Percentiles rank a stretch among this genome's conserved stretches.
These are phyloP conservation scores for Synanthedon andrenaeformis DNA, from an alignment of 2,888 invertebrate species.

Conservation along the genomic window DNA sequence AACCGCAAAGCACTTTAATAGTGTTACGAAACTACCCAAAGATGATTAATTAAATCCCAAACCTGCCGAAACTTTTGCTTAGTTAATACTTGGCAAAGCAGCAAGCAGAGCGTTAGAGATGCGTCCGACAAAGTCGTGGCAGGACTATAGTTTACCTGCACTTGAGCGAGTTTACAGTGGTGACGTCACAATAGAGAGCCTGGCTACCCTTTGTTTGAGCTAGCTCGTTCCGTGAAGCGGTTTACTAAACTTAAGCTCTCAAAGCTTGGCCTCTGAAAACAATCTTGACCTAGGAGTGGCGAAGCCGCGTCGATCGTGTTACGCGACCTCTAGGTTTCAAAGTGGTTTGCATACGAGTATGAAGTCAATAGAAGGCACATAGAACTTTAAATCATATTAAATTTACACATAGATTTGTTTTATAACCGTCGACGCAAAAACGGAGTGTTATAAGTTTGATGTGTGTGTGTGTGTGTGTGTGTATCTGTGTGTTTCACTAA, in stretches of 20 bases:
- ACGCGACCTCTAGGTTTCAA: not conserved
- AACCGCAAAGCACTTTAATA: too few species aligned
- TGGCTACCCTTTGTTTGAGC: slow-evolving; percentile 23
- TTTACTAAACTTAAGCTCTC: slow-evolving; percentile 29
- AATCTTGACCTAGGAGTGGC: slow-evolving; percentile 26
- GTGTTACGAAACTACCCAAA: too few species aligned
- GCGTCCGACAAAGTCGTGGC: not conserved
- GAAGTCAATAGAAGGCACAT: not conserved
- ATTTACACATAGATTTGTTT: not conserved
- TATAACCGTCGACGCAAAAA: too few species aligned
- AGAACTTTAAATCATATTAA: not conserved
- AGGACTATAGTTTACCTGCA: slow-evolving; percentile 23
- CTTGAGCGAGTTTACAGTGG: slow-evolving; percentile 13
- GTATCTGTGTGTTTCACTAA: too few species aligned
- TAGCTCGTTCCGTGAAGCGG: slow-evolving; percentile 15
- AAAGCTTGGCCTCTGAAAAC: slow-evolving; percentile 24
- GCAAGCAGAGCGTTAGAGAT: not conserved
- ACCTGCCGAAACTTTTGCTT: not conserved
- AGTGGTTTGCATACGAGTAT: not conserved
- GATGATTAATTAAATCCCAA: too few species aligned
- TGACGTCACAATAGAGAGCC: slow-evolving; percentile 16
- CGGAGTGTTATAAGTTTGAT: too few species aligned
- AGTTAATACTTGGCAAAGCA: not conserved
- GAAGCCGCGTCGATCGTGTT: not conserved
- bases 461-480: too few species aligned